Conservation (phyloP, 2,888 invertebrate species). For the Callimorpha dominula region DNA sequence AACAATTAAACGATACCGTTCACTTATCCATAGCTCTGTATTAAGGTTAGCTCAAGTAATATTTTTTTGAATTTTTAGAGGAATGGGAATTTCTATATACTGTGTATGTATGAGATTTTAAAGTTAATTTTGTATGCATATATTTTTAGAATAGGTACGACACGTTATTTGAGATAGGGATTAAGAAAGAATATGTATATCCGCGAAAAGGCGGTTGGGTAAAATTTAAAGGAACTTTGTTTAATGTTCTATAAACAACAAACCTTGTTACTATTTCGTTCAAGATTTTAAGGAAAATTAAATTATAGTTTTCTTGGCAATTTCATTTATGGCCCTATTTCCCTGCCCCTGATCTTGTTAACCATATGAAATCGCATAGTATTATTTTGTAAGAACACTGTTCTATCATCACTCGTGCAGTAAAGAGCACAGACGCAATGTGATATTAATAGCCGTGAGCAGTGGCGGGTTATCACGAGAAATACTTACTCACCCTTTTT, state of each 20-base stretch:
- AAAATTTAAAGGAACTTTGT: too few species aligned
- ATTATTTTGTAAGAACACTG: conserved; percentile 49
- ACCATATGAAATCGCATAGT: conserved; percentile 11
- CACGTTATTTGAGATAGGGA: too few species aligned
- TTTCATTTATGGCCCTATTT: neutral
- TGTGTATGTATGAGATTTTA: too few species aligned
- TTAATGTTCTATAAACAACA: neutral
- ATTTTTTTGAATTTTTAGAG: too few species aligned
- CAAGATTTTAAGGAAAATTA: neutral
- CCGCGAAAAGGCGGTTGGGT: too few species aligned
- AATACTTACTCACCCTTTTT: conserved; percentile 49
- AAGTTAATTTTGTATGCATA: too few species aligned
- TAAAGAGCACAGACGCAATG: conserved; percentile 51
- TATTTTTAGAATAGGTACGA: too few species aligned
- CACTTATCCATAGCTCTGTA: too few species aligned
- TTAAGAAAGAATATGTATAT: too few species aligned
- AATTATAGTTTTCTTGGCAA: neutral
- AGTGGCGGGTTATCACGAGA: conserved; percentile 54
- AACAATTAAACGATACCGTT: too few species aligned
- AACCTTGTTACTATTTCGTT: neutral
- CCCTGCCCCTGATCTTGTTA: neutral
- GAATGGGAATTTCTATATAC: too few species aligned
- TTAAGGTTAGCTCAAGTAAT: too few species aligned
- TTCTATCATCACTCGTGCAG: conserved; percentile 44
- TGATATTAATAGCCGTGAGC: conserved; percentile 49